Evolutionary conservation across 2,113 vertebrate genomes (phyloP).

Genomic region (Micronisus gabar): DNA sequence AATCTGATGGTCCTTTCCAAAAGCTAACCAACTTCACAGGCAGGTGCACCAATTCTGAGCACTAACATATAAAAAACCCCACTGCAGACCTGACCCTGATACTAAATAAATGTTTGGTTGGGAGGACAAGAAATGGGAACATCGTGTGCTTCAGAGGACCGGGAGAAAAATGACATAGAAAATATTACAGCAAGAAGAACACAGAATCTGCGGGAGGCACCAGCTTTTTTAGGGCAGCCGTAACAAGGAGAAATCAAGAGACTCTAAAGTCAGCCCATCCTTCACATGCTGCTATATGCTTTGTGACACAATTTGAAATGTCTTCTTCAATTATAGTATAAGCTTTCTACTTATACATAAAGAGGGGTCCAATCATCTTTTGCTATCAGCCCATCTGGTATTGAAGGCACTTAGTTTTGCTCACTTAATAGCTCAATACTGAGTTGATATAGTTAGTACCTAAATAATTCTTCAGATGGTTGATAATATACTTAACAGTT

Average conservation of each 20-base stretch:
- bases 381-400: neutral
- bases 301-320: neutral
- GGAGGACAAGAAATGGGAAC: slow-evolving; percentile 60
- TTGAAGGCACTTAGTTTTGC: neutral
- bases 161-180: slow-evolving; percentile 60
- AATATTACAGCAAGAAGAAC: slow-evolving; percentile 40
- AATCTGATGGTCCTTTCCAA: slow-evolving; percentile 39
- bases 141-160: slow-evolving; percentile 40
- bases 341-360: neutral
- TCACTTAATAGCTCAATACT: neutral
- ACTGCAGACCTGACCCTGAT: slow-evolving; percentile 62
- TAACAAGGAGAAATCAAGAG: slow-evolving; percentile 27
- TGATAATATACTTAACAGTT: neutral
- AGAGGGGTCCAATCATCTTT: neutral
- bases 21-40: slow-evolving; percentile 38
- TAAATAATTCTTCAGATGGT: neutral
- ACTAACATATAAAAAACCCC: slow-evolving; percentile 37
- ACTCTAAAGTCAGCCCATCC: neutral
- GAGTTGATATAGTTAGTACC: neutral
- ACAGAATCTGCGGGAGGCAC: slow-evolving; percentile 11
- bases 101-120: slow-evolving; percentile 62
- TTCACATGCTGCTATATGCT: neutral
- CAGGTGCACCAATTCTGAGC: slow-evolving; percentile 42
- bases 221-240: slow-evolving; percentile 10
- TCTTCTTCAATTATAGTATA: neutral